These are phyloP conservation scores for Barypeithes pellucidus DNA, from an alignment of 2,888 invertebrate species.

Conservation along the genomic window DNA sequence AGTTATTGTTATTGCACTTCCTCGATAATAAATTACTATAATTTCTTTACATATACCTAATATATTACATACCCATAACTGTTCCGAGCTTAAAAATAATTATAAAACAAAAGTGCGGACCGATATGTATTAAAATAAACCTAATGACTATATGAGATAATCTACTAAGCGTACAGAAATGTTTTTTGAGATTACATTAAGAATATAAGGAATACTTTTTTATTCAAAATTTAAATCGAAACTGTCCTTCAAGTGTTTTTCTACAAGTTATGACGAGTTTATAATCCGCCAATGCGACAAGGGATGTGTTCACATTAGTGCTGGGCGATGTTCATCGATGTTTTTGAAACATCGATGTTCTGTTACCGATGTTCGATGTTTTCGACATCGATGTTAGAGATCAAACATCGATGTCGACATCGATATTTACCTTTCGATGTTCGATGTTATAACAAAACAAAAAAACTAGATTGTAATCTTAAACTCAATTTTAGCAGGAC, in stretches of 20 bases:
- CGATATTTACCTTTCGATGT: too few relatives aligned
- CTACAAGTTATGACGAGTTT: not conserved
- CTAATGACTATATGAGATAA: constrained; percentile 19
- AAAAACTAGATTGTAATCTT: too few relatives aligned
- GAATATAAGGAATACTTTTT: not conserved
- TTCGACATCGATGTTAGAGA: too few relatives aligned
- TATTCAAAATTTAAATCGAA: not conserved
- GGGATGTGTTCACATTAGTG: too few relatives aligned
- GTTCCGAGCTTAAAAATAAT: constrained; percentile 19
- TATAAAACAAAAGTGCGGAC: constrained; percentile 13
- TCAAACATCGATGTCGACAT: too few relatives aligned
- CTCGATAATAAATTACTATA: constrained; percentile 14
- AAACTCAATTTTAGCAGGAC: too few relatives aligned
- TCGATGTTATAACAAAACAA: too few relatives aligned
- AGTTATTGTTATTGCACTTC: constrained; percentile 40
- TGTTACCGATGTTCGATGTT: too few relatives aligned
- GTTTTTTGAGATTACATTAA: not conserved
- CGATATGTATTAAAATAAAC: constrained; percentile 15
- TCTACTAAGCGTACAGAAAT: constrained; percentile 17
- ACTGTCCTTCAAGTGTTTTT: not conserved
- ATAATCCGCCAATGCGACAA: not conserved
- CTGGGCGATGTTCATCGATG: too few relatives aligned
- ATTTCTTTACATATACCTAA: not conserved
- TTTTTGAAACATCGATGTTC: too few relatives aligned
- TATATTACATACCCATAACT: constrained; percentile 15